Evolutionary conservation across 1,140 invertebrate species (phyloP), one percentile per base, ranked within the genome.

Genomic region (Wasmannia auropunctata): DNA sequence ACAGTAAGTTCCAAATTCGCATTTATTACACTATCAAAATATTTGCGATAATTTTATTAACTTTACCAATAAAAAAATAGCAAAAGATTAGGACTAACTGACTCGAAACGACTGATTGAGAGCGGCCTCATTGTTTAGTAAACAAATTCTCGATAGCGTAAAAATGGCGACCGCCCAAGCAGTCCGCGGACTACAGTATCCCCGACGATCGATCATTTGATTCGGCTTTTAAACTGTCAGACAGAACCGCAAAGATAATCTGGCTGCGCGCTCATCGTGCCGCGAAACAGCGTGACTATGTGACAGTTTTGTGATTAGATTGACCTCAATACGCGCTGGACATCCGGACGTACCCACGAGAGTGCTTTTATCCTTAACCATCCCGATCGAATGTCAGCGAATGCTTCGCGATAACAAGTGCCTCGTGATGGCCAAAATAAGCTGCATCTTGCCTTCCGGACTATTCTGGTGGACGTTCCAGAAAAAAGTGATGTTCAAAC

Each of bases 251-350:
- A 63, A 84, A 70, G 87, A 60, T 77, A 85, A 88, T 67, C 74
- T 62, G 75, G 62, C 56, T 49, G 49, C 54, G 63, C 54, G n/a
- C 79, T 74, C 40, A 19, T 72, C 65, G 51, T 43, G 51, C 70
- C 70, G 88, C 86, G 88, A 58, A 86, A 88, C 86, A 84, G 49
- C 79, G 85, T 87, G 88, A 84, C 87, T 89, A 84, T 89, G 88
- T 87, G 88, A 90, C 88, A 90, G 88, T 90, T 90, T 90, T 90
- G 88, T 90, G 88, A 90, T 90, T 89, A 89, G 89, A 90, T 90
- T 90, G 88, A 90, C 88, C 88, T 90, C 88, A 87, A 90, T 90
- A 89, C 85, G 76, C 51, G 25, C 75, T 89, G 88, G 60, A 89
- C 86, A 89, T 89, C 88, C 88, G 88, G 65, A 85, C 37, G 54